phyloP scores from a whole-genome alignment of 2,113 vertebrate species.

The Perca schrenkii region DNA sequence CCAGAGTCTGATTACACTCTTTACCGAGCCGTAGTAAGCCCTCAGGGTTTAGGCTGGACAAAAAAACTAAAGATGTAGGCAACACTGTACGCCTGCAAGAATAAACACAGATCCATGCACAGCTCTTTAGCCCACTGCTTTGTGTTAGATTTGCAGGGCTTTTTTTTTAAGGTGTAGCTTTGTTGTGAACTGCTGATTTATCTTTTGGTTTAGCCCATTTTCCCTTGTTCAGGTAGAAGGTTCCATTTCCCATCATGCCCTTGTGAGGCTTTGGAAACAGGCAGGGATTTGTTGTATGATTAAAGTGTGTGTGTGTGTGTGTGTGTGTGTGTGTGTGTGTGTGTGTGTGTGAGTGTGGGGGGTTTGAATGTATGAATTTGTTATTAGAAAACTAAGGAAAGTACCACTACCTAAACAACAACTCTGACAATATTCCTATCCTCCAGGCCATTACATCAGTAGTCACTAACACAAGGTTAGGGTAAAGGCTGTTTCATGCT shows the following conservation, averaged over 20 bases:
- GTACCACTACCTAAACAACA: too few relatives aligned
- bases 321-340: too few relatives aligned
- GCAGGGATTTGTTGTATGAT: neutral
- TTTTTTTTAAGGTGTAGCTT: neutral
- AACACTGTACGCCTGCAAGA: neutral
- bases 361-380: too few relatives aligned
- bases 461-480: too few relatives aligned
- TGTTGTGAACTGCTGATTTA: constrained; percentile 14
- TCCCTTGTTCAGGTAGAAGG: neutral
- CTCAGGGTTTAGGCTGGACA: constrained; percentile 31
- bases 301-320: too few relatives aligned
- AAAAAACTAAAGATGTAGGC: constrained; percentile 21
- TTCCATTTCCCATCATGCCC: constrained; percentile 9
- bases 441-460: too few relatives aligned
- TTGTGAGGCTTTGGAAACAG: neutral
- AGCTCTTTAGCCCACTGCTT: constrained; percentile 1
- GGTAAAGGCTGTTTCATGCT: too few relatives aligned
- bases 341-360: too few relatives aligned
- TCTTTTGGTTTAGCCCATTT: neutral
- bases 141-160: neutral
- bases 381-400: too few relatives aligned
- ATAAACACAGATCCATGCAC: constrained; percentile 12
- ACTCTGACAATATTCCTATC: too few relatives aligned
- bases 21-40: constrained; percentile 20
- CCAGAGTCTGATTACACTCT: constrained; percentile 7